Evolutionary conservation across 2,888 invertebrate species (phyloP).

Genomic region (Dermolepida albohirtum): DNA sequence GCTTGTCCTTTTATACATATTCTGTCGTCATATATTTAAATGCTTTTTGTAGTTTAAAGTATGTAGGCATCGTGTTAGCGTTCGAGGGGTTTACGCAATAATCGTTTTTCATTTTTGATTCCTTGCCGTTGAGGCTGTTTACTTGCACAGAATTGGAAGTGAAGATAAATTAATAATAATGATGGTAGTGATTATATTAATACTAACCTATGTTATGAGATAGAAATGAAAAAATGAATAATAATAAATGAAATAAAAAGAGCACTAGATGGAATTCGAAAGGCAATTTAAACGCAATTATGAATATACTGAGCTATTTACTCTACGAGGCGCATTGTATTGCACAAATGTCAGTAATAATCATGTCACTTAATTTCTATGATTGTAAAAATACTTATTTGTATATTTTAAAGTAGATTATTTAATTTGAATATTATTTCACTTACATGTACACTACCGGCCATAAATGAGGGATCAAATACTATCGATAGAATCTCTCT

Average conservation of each 20-base stretch:
- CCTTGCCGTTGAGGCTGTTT: background rate
- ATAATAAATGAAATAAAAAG: background rate
- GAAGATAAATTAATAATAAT: slow-evolving; percentile 22
- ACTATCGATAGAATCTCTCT: too few species aligned
- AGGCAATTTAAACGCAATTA: too few species aligned
- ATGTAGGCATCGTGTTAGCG: background rate
- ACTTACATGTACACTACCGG: too few species aligned
- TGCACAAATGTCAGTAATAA: too few species aligned
- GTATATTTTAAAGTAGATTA: too few species aligned
- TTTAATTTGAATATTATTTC: too few species aligned
- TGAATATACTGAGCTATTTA: too few species aligned
- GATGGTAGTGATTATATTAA: slow-evolving; percentile 20
- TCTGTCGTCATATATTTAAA: slow-evolving; percentile 10
- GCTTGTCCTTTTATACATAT: slow-evolving; percentile 4
- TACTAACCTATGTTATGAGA: background rate
- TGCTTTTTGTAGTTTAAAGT: slow-evolving; percentile 9
- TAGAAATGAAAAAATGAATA: background rate
- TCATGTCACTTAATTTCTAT: too few species aligned
- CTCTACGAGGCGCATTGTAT: too few species aligned
- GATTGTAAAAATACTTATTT: too few species aligned
- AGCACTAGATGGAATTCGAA: background rate
- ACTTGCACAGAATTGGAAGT: slow-evolving; percentile 3
- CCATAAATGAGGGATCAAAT: too few species aligned
- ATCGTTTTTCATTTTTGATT: slow-evolving; percentile 3
- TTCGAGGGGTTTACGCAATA: background rate